Conservation (phyloP, 1,140 invertebrate genomes). For the Drosophila melanogaster region DNA sequence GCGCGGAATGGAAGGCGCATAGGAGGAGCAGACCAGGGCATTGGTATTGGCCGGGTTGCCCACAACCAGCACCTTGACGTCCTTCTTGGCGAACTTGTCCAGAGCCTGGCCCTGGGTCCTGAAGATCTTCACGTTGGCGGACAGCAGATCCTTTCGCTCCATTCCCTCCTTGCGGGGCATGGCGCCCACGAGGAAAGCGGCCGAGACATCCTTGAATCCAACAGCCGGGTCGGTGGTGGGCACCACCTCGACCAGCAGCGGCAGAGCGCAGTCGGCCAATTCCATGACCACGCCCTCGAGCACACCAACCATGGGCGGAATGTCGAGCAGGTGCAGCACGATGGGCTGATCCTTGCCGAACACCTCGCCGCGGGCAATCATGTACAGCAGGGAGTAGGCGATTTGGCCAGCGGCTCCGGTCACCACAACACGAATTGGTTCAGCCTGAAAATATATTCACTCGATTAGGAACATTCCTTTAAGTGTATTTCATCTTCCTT, state of each 20-base stretch:
- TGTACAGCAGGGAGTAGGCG: constrained; percentile 97
- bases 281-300: constrained; percentile 99
- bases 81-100: constrained; percentile 96
- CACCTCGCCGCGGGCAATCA: constrained; percentile 97
- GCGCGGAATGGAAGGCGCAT: constrained; percentile 98
- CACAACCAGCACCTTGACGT: constrained; percentile 98
- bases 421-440: constrained; percentile 96
- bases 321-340: constrained; percentile 96
- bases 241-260: constrained; percentile 93
- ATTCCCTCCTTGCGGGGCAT: constrained; percentile 99
- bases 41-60: constrained; percentile 99
- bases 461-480: neutral
- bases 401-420: constrained; percentile 99
- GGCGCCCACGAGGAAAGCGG: constrained; percentile 98
- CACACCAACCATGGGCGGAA: constrained; percentile 96
- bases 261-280: constrained; percentile 97
- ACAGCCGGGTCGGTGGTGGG: constrained; percentile 94
- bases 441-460: constrained; percentile 70
- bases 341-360: constrained; percentile 96
- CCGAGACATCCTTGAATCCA: constrained; percentile 98
- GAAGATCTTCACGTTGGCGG: constrained; percentile 99
- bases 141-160: constrained; percentile 98
- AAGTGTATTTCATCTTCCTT: too few relatives aligned
- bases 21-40: constrained; percentile 97
- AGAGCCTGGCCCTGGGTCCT: constrained; percentile 97